Conservation (phyloP, 2,797 vertebrate species). For the Propithecus deckenii region DNA sequence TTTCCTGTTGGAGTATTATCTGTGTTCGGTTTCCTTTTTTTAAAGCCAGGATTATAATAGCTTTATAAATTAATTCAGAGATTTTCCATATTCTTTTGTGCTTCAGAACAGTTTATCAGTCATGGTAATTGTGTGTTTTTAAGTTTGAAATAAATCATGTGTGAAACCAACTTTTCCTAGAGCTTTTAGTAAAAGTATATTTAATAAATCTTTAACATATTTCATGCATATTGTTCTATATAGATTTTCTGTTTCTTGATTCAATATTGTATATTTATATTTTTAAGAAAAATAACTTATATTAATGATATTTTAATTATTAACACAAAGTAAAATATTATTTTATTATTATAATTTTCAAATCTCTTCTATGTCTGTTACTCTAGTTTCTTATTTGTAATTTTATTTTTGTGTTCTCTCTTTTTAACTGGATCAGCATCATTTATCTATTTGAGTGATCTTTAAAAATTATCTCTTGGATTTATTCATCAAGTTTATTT, state of each 20-base stretch:
- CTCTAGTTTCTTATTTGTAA: not conserved
- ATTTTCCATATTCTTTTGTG: not conserved
- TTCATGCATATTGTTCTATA: not conserved
- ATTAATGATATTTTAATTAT: not conserved
- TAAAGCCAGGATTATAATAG: not conserved
- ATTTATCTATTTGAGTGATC: not conserved
- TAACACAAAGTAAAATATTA: not conserved
- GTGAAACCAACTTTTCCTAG: not conserved
- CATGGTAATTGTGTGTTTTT: not conserved
- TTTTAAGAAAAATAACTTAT: not conserved
- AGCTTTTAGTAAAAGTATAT: not conserved
- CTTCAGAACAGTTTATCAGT: not conserved
- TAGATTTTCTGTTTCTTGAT: not conserved
- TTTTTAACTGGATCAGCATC: not conserved
- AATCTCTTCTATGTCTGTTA: not conserved
- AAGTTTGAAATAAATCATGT: not conserved
- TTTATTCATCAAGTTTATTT: not conserved
- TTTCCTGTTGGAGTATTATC: not conserved
- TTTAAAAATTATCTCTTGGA: not conserved
- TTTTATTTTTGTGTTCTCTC: not conserved
- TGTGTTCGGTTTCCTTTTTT: not conserved
- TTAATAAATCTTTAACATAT: not conserved
- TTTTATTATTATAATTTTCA: not conserved
- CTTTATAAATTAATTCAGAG: not conserved
- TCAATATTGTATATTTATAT: not conserved